Evolutionary conservation across 2,797 vertebrate genomes (phyloP).

Genomic region (Malurus splendens): DNA sequence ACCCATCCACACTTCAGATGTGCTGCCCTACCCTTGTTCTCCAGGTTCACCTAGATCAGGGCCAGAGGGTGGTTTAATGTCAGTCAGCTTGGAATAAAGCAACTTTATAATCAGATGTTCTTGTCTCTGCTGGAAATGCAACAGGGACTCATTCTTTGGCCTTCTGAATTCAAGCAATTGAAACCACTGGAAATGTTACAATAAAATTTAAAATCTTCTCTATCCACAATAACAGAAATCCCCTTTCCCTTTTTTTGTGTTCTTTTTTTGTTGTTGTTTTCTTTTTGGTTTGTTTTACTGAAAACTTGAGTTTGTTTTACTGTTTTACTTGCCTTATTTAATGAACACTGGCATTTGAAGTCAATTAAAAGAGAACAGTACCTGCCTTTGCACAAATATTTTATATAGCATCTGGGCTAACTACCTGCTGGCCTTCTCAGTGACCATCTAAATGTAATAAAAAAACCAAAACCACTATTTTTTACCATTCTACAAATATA

Average conservation of each 20-base stretch:
- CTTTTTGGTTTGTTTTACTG: background rate
- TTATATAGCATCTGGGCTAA: background rate
- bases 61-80: background rate
- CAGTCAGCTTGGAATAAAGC: background rate
- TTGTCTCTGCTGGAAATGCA: background rate
- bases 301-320: too few relatives aligned
- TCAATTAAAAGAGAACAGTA: background rate
- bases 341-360: background rate
- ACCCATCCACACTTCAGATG: too few relatives aligned
- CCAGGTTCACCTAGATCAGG: background rate
- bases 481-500: background rate
- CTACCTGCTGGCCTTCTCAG: background rate
- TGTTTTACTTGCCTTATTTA: background rate
- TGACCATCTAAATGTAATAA: background rate
- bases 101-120: background rate
- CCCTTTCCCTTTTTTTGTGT: fast-evolving
- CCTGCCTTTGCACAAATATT: background rate
- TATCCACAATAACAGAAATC: background rate
- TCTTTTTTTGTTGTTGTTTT: background rate
- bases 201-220: background rate
- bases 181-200: background rate
- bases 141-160: background rate
- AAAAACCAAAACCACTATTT: background rate
- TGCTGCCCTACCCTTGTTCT: background rate
- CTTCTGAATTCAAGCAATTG: background rate